phyloP scores from a whole-genome alignment of 2,888 invertebrate genomes.

The Byasa hedistus region DNA sequence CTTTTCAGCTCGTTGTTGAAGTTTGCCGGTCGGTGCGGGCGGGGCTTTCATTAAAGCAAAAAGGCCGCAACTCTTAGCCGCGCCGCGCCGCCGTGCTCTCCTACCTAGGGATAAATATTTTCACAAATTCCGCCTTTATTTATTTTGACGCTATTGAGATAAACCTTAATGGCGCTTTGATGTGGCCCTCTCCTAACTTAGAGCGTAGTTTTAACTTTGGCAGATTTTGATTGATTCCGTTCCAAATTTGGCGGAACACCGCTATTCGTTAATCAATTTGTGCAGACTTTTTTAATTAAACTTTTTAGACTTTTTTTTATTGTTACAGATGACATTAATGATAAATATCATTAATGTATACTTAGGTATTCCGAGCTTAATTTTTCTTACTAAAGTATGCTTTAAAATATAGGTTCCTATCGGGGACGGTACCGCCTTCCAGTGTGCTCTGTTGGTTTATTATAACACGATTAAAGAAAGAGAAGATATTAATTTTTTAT shows the following conservation, averaged over 20 bases:
- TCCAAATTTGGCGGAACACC: slow-evolving; percentile 46
- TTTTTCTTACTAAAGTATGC: not conserved
- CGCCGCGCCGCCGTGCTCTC: slow-evolving; percentile 49
- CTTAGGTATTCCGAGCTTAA: not conserved
- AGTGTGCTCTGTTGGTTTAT: no score
- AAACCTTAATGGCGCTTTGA: slow-evolving; percentile 76
- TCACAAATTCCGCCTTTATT: slow-evolving; percentile 74
- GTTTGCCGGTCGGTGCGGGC: slow-evolving; percentile 60
- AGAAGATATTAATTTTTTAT: no score
- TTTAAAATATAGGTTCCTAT: no score
- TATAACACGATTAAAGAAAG: no score
- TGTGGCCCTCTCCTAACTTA: slow-evolving; percentile 59
- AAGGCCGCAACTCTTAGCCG: slow-evolving; percentile 61
- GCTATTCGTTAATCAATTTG: slow-evolving; percentile 20
- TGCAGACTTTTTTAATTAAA: slow-evolving; percentile 19
- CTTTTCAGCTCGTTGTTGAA: slow-evolving; percentile 59
- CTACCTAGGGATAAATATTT: slow-evolving; percentile 70
- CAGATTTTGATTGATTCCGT: slow-evolving; percentile 72
- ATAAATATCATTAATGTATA: not conserved
- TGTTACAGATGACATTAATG: not conserved
- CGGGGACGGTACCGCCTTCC: no score
- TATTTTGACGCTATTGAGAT: slow-evolving; percentile 74
- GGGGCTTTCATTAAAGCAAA: slow-evolving; percentile 72
- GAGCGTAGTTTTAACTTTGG: slow-evolving; percentile 66
- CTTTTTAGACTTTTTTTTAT: not conserved